Base-by-base conservation (phyloP, 2,797 vertebrate genomes). In the Rhinichthys osculus region DNA sequence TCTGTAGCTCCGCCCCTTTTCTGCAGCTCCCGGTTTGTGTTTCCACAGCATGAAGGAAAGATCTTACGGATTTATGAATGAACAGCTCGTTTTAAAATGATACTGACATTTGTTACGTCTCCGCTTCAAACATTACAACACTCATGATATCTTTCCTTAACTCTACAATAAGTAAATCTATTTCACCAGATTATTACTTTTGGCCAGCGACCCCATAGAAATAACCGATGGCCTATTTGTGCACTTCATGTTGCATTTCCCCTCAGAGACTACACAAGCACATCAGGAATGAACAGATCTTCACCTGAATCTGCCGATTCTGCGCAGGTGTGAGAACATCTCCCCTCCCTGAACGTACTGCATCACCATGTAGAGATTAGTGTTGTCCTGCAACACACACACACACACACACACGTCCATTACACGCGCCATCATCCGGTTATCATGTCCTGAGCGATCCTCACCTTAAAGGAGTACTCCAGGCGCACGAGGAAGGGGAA, bases 321-420 rank as follows among this genome's bases (percentile, higher is more conserved):
- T 93, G 88, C 97, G 95, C 91, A 98, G 94, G 92, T 98, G 97
- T 82, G 97, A 98, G 92, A 98, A 98, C 97, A 98, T 98, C 92
- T 98, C 97, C 72, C 97, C 97, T 19, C 97, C 97, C 5, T 96
- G 96, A 80, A 98, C 96, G 30, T 98, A 98, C 85, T 98, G 97
- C 97, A 98, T 97, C 92, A 98, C 95, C 97, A 98, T 97, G 94
- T 98, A 98, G 85, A 98, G 95, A 92, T 98, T 98, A 52, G 96
- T 96, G 94, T 97, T 97, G 93, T 98, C 97, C 96, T 97, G 90
- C 64, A 86, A 83, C 64, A 82, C 66, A 62, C 54, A 86, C 67
- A 83, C 54, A 86, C 67, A 83, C 40, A 82, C 66, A 64, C 54
- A 86, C 64, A 82, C 30, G 7, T 27, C 62, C 30, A 6, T 9